These are phyloP conservation scores for Nephotettix cincticeps DNA, from an alignment of 1,140 invertebrate genomes.

Conservation along the genomic window DNA sequence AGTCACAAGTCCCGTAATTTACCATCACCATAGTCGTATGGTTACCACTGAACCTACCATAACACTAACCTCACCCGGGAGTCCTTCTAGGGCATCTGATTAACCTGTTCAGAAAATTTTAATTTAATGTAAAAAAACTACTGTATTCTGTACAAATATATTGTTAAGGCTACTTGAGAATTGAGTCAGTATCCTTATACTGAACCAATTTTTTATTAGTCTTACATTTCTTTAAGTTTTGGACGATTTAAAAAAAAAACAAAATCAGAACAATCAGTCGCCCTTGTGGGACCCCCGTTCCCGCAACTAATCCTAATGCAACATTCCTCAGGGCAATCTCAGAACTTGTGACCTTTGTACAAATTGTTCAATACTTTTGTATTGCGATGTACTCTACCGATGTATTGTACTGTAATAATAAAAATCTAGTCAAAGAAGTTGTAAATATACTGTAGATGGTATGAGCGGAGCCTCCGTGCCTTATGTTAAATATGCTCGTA, in stretches of 20 bases:
- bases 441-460: not conserved
- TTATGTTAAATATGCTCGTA: not conserved
- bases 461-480: not conserved
- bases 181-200: no score
- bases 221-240: no score
- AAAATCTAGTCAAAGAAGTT: slow-evolving; percentile 10
- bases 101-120: not conserved
- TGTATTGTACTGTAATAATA: slow-evolving; percentile 11
- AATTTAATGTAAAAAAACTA: no score
- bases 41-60: slow-evolving; percentile 11
- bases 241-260: no score
- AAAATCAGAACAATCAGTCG: not conserved
- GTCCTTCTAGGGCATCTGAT: not conserved
- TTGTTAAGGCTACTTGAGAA: no score
- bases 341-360: slow-evolving; percentile 10
- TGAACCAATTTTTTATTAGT: no score
- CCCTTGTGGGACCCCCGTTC: not conserved
- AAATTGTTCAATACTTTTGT: not conserved
- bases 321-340: slow-evolving; percentile 15
- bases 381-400: not conserved
- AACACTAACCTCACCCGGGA: not conserved
- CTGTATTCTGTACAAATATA: no score
- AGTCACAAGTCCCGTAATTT: no score
- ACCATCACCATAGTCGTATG: slow-evolving; percentile 5
- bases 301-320: not conserved